These are phyloP conservation scores for Eupeodes corollae DNA, from an alignment of 1,140 invertebrate species.

Conservation along the genomic window DNA sequence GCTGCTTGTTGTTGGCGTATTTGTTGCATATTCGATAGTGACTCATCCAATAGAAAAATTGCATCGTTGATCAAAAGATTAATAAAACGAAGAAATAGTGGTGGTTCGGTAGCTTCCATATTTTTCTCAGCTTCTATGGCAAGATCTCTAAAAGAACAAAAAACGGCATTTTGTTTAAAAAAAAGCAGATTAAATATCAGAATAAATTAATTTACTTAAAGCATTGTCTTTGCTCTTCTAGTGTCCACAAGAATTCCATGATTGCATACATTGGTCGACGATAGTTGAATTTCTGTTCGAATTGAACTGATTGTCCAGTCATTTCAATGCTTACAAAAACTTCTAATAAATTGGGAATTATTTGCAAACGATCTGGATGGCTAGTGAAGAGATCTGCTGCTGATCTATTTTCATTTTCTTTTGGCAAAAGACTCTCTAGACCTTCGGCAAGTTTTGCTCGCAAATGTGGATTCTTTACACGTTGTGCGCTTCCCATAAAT, in stretches of 20 bases:
- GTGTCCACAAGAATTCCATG: constrained; percentile 85
- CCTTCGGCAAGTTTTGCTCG: constrained; percentile 81
- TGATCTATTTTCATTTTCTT: constrained; percentile 50
- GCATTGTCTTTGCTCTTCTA: constrained; percentile 57
- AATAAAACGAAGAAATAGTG: constrained; percentile 85
- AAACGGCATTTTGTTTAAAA: not conserved
- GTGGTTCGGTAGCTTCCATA: constrained; percentile 82
- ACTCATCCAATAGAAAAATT: constrained; percentile 81
- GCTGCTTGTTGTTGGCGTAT: constrained; percentile 60
- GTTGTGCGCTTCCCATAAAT: constrained; percentile 64
- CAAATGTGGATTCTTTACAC: constrained; percentile 87
- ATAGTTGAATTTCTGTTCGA: constrained; percentile 97
- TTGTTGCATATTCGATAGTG: constrained; percentile 73
- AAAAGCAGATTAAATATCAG: not conserved
- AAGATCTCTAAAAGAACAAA: constrained; percentile 45
- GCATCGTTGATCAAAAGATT: constrained; percentile 95
- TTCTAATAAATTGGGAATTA: constrained; percentile 65
- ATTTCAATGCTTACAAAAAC: constrained; percentile 96
- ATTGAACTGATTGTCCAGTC: constrained; percentile 89
- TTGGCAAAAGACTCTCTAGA: constrained; percentile 69
- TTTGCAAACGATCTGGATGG: constrained; percentile 58
- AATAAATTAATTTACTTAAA: constrained; percentile 52
- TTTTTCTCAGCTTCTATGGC: constrained; percentile 70
- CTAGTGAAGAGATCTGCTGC: constrained; percentile 59
- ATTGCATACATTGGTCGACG: constrained; percentile 87